These are phyloP conservation scores for Natrix natrix DNA, from an alignment of 2,797 vertebrate genomes.

Conservation along the genomic window DNA sequence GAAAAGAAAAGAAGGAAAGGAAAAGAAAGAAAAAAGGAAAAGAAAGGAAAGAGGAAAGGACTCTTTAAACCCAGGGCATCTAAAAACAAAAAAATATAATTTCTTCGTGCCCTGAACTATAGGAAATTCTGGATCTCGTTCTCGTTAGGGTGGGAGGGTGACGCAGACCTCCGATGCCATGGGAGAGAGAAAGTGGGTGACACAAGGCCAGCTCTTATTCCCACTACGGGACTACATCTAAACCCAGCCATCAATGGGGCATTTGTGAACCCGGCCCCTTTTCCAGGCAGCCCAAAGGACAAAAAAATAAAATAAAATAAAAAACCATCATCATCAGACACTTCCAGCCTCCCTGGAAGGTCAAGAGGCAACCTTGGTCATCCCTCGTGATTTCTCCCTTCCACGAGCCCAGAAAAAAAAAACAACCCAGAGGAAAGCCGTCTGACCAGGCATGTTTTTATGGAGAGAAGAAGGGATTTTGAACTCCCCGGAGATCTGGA, in stretches of 20 bases:
- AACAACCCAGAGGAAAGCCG: background rate
- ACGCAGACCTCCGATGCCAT: background rate
- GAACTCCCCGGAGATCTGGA: constrained; percentile 53
- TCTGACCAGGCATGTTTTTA: constrained; percentile 15
- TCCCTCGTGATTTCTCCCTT: background rate
- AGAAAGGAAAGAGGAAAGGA: too few relatives aligned
- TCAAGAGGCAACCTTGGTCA: background rate
- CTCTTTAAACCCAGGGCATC: background rate
- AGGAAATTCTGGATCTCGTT: background rate
- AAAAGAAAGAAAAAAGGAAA: background rate
- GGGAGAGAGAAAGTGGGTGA: background rate
- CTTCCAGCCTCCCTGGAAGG: background rate
- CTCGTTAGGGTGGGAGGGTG: background rate
- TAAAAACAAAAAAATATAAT: background rate
- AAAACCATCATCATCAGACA: background rate
- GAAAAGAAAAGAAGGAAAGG: background rate
- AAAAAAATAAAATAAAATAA: background rate
- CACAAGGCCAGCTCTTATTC: background rate
- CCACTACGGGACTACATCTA: background rate
- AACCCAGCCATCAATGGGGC: background rate
- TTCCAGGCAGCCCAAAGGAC: constrained; percentile 9
- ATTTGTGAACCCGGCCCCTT: background rate
- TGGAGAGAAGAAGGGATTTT: background rate
- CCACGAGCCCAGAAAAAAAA: background rate
- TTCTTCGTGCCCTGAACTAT: background rate